These are phyloP conservation scores for Selenia dentaria DNA, from an alignment of 2,888 invertebrate species.

Conservation along the genomic window DNA sequence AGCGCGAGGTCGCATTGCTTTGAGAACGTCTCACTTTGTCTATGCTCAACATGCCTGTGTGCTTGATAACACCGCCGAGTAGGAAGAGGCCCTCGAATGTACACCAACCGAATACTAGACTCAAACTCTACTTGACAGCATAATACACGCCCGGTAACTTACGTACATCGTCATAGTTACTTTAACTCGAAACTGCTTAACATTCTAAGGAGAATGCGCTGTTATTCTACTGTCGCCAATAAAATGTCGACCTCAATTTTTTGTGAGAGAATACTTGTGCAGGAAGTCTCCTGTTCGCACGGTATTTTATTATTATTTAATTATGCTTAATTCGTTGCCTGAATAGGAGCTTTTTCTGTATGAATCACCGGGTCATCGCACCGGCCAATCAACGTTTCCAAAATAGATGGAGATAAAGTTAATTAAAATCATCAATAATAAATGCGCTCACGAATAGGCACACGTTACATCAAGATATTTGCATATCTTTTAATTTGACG, in stretches of 20 bases:
- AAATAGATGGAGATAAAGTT: conserved; percentile 75
- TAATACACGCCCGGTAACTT: conserved; percentile 41
- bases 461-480: conserved; percentile 62
- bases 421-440: conserved; percentile 80
- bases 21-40: conserved; percentile 70
- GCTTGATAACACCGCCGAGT: conserved; percentile 53
- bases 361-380: conserved; percentile 68
- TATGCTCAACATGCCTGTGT: conserved; percentile 57
- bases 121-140: conserved; percentile 35
- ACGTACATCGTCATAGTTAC: conserved; percentile 53
- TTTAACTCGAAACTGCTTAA: conserved; percentile 77
- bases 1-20: conserved; percentile 64
- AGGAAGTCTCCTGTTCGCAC: conserved; percentile 70
- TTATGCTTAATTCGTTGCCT: conserved; percentile 25
- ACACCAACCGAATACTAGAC: conserved; percentile 17
- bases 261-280: conserved; percentile 61
- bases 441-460: conserved; percentile 61
- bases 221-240: conserved; percentile 62
- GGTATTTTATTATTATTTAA: conserved; percentile 42
- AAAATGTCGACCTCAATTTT: conserved; percentile 75
- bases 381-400: conserved; percentile 55
- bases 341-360: conserved; percentile 31
- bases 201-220: conserved; percentile 75
- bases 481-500: conserved; percentile 76
- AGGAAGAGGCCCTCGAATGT: conserved; percentile 26